Conservation (phyloP, 2,888 invertebrate genomes). For the Strigamia crassipes region DNA sequence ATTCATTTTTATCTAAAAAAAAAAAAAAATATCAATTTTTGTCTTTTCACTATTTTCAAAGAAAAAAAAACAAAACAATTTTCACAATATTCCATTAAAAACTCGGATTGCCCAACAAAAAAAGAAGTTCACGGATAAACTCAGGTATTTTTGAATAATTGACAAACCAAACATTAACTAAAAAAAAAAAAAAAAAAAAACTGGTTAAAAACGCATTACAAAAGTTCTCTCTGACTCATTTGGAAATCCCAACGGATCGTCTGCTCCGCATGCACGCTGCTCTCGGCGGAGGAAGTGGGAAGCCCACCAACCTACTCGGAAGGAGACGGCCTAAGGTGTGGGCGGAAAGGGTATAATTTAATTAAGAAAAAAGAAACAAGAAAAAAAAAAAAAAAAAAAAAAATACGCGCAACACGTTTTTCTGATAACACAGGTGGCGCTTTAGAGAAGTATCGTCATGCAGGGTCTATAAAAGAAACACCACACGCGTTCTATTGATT, state of each 20-base stretch:
- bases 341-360: background rate
- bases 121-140: no score
- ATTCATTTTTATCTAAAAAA: background rate
- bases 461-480: background rate
- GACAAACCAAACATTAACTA: background rate
- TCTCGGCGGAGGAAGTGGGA: conserved; percentile 6
- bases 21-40: no score
- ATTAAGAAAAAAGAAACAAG: no score
- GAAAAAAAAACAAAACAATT: no score
- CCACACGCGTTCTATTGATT: background rate
- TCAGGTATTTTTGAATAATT: no score
- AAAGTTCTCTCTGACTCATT: background rate
- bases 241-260: conserved; percentile 1
- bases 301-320: background rate
- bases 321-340: background rate
- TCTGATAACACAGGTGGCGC: conserved; percentile 14
- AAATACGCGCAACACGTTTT: background rate
- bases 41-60: no score
- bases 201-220: background rate
- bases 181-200: no score
- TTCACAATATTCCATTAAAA: no score
- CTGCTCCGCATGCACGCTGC: background rate
- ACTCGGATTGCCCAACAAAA: no score
- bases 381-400: background rate
- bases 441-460: background rate